Conservation (phyloP, 1,140 invertebrate genomes). For the Ganaspis sp. region DNA sequence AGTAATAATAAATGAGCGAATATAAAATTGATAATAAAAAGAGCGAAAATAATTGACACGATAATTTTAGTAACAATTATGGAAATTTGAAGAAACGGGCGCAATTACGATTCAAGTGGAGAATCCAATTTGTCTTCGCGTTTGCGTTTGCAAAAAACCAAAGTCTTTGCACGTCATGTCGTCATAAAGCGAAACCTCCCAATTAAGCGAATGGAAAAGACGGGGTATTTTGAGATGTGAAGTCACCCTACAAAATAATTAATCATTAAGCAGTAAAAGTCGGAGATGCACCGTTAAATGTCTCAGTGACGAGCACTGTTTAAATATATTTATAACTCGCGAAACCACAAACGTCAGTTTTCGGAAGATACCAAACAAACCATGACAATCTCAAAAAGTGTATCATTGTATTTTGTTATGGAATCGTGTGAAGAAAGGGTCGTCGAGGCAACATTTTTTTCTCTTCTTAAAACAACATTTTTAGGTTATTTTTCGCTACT, state of each 20-base stretch:
- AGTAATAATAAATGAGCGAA: no score
- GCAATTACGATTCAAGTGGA: not conserved
- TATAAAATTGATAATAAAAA: not conserved
- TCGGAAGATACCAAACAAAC: conserved; percentile 13
- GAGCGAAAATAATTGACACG: not conserved
- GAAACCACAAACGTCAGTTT: not conserved
- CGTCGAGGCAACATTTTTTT: no score
- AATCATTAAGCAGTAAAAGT: conserved; percentile 59
- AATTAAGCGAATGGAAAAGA: conserved; percentile 37
- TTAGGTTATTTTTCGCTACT: no score
- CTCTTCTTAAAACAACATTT: no score
- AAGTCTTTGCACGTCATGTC: conserved; percentile 2
- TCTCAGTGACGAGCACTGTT: conserved; percentile 47
- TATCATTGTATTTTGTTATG: conserved; percentile 45
- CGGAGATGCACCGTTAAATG: conserved; percentile 46
- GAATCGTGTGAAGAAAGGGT: conserved; percentile 31
- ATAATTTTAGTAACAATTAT: not conserved
- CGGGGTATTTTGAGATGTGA: conserved; percentile 51
- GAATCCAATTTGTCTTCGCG: not conserved
- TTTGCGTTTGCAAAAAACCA: conserved; percentile 4
- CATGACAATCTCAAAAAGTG: conserved; percentile 39
- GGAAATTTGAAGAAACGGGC: not conserved
- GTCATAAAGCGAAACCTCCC: conserved; percentile 3
- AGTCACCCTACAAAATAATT: conserved; percentile 49
- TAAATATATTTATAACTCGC: conserved; percentile 62